phyloP scores from a whole-genome alignment of 2,888 invertebrate genomes.

The Microctonus hyperodae region DNA sequence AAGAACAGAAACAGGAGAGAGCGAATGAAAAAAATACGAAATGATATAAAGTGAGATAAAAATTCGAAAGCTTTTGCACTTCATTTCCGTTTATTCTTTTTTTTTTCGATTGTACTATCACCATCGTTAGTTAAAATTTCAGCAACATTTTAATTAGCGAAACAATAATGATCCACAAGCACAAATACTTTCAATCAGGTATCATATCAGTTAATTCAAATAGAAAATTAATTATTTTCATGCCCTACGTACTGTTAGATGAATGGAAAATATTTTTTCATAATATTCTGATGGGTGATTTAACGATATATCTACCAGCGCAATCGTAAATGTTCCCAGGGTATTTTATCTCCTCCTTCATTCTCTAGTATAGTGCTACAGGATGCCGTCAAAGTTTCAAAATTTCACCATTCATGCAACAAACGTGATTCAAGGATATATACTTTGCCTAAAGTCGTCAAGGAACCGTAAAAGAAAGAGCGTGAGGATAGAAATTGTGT shows the following conservation, averaged over 20 bases:
- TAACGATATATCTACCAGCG: no score
- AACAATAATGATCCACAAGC: conserved; percentile 55
- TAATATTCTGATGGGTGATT: no score
- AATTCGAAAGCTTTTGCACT: conserved; percentile 9
- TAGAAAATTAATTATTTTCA: no score
- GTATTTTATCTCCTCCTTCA: no score
- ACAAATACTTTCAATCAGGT: conserved; percentile 40
- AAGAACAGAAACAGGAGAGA: conserved; percentile 13
- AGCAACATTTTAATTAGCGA: conserved; percentile 60
- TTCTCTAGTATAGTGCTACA: conserved; percentile 23
- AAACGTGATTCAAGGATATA: conserved; percentile 48
- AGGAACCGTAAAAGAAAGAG: conserved; percentile 36
- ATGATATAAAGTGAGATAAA: conserved; percentile 9
- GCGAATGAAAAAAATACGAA: conserved; percentile 19
- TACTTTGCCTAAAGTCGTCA: conserved; percentile 34
- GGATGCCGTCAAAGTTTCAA: conserved; percentile 41
- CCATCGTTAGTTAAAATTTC: conserved; percentile 49
- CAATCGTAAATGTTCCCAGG: no score
- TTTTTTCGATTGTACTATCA: not conserved
- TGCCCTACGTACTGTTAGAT: no score
- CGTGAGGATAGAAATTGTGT: conserved; percentile 13
- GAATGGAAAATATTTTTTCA: no score
- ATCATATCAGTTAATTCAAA: not conserved
- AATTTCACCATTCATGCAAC: conserved; percentile 40
- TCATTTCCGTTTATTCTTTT: conserved; percentile 4